These are phyloP conservation scores for Stegostoma tigrinum DNA, from an alignment of 2,113 vertebrate species.

Conservation along the genomic window DNA sequence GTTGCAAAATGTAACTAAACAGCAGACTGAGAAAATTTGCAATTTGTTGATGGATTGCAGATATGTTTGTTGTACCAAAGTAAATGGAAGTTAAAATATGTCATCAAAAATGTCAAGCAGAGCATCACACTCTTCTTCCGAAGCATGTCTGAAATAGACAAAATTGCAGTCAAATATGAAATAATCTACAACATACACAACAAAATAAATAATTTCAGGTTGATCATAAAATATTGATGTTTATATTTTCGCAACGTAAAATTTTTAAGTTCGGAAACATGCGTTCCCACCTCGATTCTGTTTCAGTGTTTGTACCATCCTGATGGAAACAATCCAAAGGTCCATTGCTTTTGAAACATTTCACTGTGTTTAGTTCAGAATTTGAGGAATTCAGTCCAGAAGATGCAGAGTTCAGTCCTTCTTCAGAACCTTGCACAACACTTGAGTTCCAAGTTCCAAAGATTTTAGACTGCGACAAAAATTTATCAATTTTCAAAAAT, in stretches of 20 bases:
- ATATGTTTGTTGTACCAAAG: background rate
- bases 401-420: background rate
- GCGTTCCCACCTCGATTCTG: background rate
- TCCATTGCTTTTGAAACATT: background rate
- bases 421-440: background rate
- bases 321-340: background rate
- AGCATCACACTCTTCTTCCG: conserved; percentile 24
- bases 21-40: background rate
- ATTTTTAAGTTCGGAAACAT: background rate
- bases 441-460: background rate
- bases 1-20: background rate
- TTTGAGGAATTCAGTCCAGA: background rate
- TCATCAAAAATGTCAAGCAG: conserved; percentile 32
- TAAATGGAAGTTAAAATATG: conserved; percentile 10
- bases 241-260: background rate
- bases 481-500: background rate
- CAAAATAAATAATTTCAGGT: background rate
- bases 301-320: background rate
- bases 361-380: background rate
- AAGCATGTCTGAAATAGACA: conserved; percentile 24
- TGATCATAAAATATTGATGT: background rate
- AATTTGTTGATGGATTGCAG: background rate
- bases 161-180: conserved; percentile 4
- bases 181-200: background rate
- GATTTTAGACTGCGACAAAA: conserved; percentile 1